These are phyloP conservation scores for Oryzias javanicus DNA, from an alignment of 2,113 vertebrate species.

Conservation along the genomic window DNA sequence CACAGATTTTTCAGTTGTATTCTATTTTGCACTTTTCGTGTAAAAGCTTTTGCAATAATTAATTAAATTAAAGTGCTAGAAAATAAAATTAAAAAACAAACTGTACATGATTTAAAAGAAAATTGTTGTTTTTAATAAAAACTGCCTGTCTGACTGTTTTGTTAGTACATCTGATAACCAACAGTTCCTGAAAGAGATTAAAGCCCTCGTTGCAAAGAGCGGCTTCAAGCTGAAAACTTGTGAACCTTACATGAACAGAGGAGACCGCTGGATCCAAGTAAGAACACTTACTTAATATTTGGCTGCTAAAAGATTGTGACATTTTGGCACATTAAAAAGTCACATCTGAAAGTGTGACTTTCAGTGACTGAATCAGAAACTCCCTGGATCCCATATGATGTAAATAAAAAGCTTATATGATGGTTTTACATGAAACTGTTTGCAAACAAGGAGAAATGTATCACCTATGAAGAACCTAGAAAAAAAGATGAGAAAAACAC, in stretches of 20 bases:
- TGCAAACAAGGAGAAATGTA: background rate
- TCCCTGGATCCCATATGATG: no score
- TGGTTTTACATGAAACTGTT: no score
- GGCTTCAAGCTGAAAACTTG: conserved; percentile 82
- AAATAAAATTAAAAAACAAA: no score
- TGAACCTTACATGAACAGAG: conserved; percentile 80
- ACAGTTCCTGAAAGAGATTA: conserved; percentile 85
- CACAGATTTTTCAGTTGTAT: no score
- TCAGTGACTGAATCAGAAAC: no score
- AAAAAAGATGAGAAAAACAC: background rate
- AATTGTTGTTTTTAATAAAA: background rate
- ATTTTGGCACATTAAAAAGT: background rate
- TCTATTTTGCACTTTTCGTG: no score
- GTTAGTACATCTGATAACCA: conserved; percentile 85
- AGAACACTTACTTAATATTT: background rate
- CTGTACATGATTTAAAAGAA: no score
- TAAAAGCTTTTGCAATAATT: no score
- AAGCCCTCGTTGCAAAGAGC: conserved; percentile 69
- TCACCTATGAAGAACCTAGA: background rate
- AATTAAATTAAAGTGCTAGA: no score
- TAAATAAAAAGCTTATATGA: no score
- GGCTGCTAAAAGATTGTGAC: no score
- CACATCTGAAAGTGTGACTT: no score
- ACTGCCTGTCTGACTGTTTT: background rate
- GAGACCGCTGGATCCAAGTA: conserved; percentile 96